Base-by-base conservation (phyloP, 2,888 invertebrate species). In the Elmis aenea region DNA sequence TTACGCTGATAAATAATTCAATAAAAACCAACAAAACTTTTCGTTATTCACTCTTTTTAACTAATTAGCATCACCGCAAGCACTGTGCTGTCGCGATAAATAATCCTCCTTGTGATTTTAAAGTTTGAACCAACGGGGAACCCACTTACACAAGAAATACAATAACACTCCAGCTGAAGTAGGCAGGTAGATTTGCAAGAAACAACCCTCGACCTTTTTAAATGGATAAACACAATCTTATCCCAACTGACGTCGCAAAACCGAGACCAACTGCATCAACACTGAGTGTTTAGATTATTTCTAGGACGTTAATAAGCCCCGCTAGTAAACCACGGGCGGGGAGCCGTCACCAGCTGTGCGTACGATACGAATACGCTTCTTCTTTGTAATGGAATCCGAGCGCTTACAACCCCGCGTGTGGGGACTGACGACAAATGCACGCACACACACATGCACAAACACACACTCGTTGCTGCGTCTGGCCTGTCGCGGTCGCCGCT, bases 261-360 rank as follows among this genome's bases (percentile, higher is more conserved):
- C 45, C 48, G 48, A 44, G 49, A 54, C 55, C 58, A 57, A 59
- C 60, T 58, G 57, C 57, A 54, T 58, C 59, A 59, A 58, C 59
- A 60, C 47, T 56, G 55, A 55, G 55, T 57, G 58, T 58, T 58
- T 54, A 51, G 58, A 57, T 59, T 59, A 59, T 59, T 59, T 54
- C 50, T 40, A 48, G 50, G 51, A 59, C 55, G 54, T 50, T 58
- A 55, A 56, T 57, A 56, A 58, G 55, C 50, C 50, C 46, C 51
- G 51, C 52, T 49, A 48, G 44, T 44, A 41, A 45, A 51, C 46
- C 51, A 42, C 42, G 45, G 43, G 46, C 46, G 45, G 46, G 45
- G 50, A 28, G 36, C 38, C 31, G 31, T 38, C 45, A 47, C 50
- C 49, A 50, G 48, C 51, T 52, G 51, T 51, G 51, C 42, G 38